Conservation (phyloP, 2,888 invertebrate species). For the Machimus rusticus region DNA sequence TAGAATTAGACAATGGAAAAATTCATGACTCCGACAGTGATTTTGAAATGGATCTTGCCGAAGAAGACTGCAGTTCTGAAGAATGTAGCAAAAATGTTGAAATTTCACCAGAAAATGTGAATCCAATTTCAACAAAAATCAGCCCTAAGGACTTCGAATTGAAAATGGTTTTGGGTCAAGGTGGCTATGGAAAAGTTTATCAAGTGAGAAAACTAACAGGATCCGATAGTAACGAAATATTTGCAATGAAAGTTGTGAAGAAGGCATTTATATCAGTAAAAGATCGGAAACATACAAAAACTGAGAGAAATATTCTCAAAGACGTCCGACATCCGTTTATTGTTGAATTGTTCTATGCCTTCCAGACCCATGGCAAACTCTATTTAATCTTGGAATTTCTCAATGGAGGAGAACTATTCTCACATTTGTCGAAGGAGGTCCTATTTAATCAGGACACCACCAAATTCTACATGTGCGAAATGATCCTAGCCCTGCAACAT, state of each 20-base stretch:
- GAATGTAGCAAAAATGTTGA: slow-evolving; percentile 60
- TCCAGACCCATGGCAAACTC: slow-evolving; percentile 98
- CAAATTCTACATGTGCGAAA: slow-evolving; percentile 97
- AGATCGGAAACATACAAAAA: slow-evolving; percentile 99
- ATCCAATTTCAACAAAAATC: slow-evolving; percentile 78
- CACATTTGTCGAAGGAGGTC: slow-evolving; percentile 98
- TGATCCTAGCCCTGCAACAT: slow-evolving; percentile 96
- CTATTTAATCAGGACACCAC: slow-evolving; percentile 99
- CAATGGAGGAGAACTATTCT: slow-evolving; percentile 98
- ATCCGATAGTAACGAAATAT: slow-evolving; percentile 88
- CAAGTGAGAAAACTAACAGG: slow-evolving; percentile 90
- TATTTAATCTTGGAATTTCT: slow-evolving; percentile 99
- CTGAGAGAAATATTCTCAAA: slow-evolving; percentile 98
- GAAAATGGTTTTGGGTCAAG: slow-evolving; percentile 91
- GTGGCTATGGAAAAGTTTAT: slow-evolving; percentile 95
- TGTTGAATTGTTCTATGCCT: slow-evolving; percentile 98
- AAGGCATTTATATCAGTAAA: slow-evolving; percentile 97
- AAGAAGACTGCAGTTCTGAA: slow-evolving; percentile 65
- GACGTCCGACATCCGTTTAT: slow-evolving; percentile 99
- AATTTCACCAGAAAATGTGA: slow-evolving; percentile 70
- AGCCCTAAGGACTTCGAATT: slow-evolving; percentile 93
- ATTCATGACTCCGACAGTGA: not conserved
- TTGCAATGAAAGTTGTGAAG: slow-evolving; percentile 99
- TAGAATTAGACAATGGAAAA: not conserved
- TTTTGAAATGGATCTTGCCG: not conserved